A percentile compares a stretch with the other conserved stretches of the same genome.
phyloP scores from a whole-genome alignment of 2,888 invertebrate species.

The Drosophila neonasuta region DNA sequence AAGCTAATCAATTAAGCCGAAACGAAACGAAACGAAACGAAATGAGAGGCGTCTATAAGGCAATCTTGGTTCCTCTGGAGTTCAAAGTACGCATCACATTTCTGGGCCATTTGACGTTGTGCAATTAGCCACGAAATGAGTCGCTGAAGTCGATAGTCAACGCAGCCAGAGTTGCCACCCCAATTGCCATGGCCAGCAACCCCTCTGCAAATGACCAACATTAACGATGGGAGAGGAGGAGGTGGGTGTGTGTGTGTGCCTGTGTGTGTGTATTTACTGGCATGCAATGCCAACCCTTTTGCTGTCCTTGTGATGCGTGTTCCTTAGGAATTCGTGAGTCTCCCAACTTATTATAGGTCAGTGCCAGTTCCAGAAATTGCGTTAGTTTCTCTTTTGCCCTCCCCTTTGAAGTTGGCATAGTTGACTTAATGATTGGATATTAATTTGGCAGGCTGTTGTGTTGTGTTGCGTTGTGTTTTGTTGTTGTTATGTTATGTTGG shows the following conservation, averaged over 20 bases:
- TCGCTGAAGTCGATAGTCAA: slow-evolving; percentile 49
- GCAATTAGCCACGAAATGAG: slow-evolving; percentile 64
- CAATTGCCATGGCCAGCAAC: slow-evolving; percentile 27
- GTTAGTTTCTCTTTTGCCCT: slow-evolving; percentile 12
- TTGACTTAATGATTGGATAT: slow-evolving; percentile 72
- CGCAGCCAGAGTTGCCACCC: slow-evolving; percentile 20
- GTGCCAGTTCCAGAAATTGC: slow-evolving; percentile 47
- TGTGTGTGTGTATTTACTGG: slow-evolving; percentile 20
- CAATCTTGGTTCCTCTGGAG: slow-evolving; percentile 16
- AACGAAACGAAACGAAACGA: slow-evolving; percentile 45
- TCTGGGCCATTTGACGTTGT: slow-evolving; percentile 58
- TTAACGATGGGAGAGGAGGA: slow-evolving; percentile 43
- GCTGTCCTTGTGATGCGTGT: slow-evolving; percentile 56
- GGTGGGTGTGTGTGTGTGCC: too few species aligned
- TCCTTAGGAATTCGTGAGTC: slow-evolving; percentile 36
- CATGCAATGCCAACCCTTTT: slow-evolving; percentile 60
- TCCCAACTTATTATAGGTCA: slow-evolving; percentile 59
- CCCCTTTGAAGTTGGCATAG: slow-evolving; percentile 28
- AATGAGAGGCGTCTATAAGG: slow-evolving; percentile 12
- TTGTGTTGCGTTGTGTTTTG: not conserved
- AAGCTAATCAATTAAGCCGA: slow-evolving; percentile 71
- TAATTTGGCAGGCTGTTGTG: slow-evolving; percentile 58
- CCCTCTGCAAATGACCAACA: slow-evolving; percentile 65
- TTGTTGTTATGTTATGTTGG: not conserved
- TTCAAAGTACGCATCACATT: slow-evolving; percentile 55